Evolutionary conservation across 1,140 invertebrate genomes (phyloP), one percentile per base, ranked within the genome.

Genomic region (Leptinotarsa lineolata): DNA sequence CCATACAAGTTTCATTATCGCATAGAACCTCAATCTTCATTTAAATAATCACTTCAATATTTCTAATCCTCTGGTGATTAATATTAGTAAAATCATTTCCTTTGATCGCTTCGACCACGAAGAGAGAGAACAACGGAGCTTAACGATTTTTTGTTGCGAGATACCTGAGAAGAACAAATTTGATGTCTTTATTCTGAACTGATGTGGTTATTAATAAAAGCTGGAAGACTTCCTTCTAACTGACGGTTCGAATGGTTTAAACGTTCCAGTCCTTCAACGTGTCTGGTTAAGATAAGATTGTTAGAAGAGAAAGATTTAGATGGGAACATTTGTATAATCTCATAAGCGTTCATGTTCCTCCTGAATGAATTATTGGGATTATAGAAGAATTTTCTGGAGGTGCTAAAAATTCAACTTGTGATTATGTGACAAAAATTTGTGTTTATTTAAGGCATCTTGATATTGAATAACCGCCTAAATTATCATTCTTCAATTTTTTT

Each of bases 11-110:
- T 72, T 72, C 59, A 75, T 77, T 77, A 74, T 75, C 73, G 68
- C 72, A 46, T 39, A 71, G 71, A 71, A 66, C 73, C 69, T 77
- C 75, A 70, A 77, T 77, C 75, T 77, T 72, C 74, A 77, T 77
- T 77, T 77, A 77, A 77, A 77, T 77, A 77, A 77, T 77, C 76
- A 71, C 76, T 68, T 72, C 74, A 54, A 77, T 77, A 77, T 77
- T 71, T 71, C 69, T 71, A 71, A 71, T 71, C 69, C 69, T n/a
- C 24, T 22, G 45, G 58, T 71, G 69, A 71, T 71, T 71, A 71
- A 71, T 71, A 61, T 71, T 71, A 46, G 69, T 71, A 63, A 71
- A 71, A 71, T 71, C 24, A 71, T 30, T 68, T 71, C 60, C 69
- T 71, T 71, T 71, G 69, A 71, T 71, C 69, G 30, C 30, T 8